Evolutionary conservation across 2,113 vertebrate species (phyloP), one percentile per base, ranked within the genome.

Genomic region (Leucopsar rothschildi): DNA sequence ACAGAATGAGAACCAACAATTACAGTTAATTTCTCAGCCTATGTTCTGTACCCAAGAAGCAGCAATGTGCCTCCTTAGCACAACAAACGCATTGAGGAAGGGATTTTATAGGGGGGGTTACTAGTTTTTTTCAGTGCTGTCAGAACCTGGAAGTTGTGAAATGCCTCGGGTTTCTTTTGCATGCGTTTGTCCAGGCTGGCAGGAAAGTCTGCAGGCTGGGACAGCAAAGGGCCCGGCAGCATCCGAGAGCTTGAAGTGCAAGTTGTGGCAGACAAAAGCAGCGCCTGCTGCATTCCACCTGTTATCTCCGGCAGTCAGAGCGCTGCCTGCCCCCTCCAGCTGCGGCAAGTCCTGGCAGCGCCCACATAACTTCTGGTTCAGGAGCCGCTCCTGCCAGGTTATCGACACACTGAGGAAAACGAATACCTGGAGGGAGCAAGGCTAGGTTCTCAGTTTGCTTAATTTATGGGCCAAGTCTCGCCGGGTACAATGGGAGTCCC

Each of bases 271-370:
- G 60, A 71, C 55, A 66, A 70, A 82, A 68, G 64, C 33, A 23
- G 50, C 3, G 24, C 31, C 66, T 69, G 50, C 65, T 92, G 87
- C 92, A 65, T 93, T 84, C 95, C 92, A 93, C 90, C 95, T 94
- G 92, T 96, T 93, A 92, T 86, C 92, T 96, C 16, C 23, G 64
- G 59, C 18, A 86, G 29, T 12, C 89, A 69, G 87, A 61, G 83
- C 45, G 8, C 75, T 76, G 86, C 89, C 81, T 84, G 53, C 75
- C 63, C 81, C 90, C 93, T 81, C 22, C 91, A 85, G 88, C 91
- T 59, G 81, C 91, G 37, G 70, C 81, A 73, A 89, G 73, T 12
- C 92, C 78, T 44, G 95, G 89, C 92, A 90, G 88, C 12, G 1
- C 86, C 5, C 1, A 86, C 91, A 73, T 88, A 90, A 80, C 81